Evolutionary conservation across 2,113 vertebrate species (phyloP).

Genomic region (Geococcyx californianus): DNA sequence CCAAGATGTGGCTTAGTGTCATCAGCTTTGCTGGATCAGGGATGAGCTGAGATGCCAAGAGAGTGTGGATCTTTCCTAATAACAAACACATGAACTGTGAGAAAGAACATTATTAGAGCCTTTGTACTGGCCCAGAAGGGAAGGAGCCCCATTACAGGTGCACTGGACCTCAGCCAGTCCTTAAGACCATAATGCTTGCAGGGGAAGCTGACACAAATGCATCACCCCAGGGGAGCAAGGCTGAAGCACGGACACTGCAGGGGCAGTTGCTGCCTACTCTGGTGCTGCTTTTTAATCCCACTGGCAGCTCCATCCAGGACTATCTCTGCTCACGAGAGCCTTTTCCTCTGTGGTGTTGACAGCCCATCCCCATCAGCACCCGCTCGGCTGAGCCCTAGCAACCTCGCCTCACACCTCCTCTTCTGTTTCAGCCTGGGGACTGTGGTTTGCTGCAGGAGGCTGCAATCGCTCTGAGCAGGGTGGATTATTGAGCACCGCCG

Average conservation of each 20-base stretch:
- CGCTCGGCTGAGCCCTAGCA: fast-evolving
- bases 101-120: slow-evolving; percentile 29
- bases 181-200: not conserved
- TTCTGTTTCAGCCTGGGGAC: not conserved
- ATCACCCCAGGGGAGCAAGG: not conserved
- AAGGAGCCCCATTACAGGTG: slow-evolving; percentile 44
- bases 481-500: not conserved
- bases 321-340: not conserved
- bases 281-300: not conserved
- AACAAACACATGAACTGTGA: not conserved
- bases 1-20: not conserved
- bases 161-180: not conserved
- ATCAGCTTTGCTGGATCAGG: not conserved
- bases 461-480: slow-evolving; percentile 4
- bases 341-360: not conserved
- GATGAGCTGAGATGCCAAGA: not conserved
- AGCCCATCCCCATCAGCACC: not conserved
- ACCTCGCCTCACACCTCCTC: not conserved
- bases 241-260: not conserved
- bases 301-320: not conserved
- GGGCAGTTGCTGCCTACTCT: not conserved
- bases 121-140: slow-evolving; percentile 13
- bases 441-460: slow-evolving; percentile 29
- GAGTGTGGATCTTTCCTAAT: not conserved
- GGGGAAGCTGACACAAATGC: not conserved